These are phyloP conservation scores for Bombus terrestris DNA, from an alignment of 1,140 invertebrate genomes.

Conservation along the genomic window DNA sequence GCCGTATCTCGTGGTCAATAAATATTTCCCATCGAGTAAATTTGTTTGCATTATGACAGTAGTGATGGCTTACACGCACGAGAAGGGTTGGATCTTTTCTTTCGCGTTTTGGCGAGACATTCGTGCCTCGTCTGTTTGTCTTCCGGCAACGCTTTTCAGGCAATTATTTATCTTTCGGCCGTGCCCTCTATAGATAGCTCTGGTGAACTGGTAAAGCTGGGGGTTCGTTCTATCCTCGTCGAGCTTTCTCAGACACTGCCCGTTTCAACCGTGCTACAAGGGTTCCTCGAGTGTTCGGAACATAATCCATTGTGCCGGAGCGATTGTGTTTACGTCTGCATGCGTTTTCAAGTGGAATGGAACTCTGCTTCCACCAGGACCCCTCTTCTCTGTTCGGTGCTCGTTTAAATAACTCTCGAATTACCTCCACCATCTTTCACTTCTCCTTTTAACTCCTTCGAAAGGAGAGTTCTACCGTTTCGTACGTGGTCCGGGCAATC, in stretches of 20 bases:
- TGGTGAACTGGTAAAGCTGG: not conserved
- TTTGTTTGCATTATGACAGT: slow-evolving; percentile 12
- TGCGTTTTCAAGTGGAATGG: slow-evolving; percentile 63
- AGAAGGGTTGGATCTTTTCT: not conserved
- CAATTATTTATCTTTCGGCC: slow-evolving; percentile 52
- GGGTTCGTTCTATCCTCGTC: not conserved
- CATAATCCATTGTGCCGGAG: slow-evolving; percentile 67
- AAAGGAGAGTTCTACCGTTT: slow-evolving; percentile 32
- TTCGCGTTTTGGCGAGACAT: slow-evolving; percentile 18
- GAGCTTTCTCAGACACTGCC: slow-evolving; percentile 45
- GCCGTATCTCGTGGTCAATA: not conserved
- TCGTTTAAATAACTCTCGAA: slow-evolving; percentile 76
- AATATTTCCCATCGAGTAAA: slow-evolving; percentile 32
- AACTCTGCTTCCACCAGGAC: slow-evolving; percentile 16
- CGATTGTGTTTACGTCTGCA: slow-evolving; percentile 72
- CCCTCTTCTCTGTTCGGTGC: slow-evolving; percentile 20
- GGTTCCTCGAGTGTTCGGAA: slow-evolving; percentile 63
- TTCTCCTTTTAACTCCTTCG: slow-evolving; percentile 32
- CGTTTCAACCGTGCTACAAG: slow-evolving; percentile 47
- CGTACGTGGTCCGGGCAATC: slow-evolving; percentile 29
- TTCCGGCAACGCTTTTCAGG: slow-evolving; percentile 29
- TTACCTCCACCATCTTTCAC: slow-evolving; percentile 61
- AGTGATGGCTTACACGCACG: not conserved
- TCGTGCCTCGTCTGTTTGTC: slow-evolving; percentile 23
- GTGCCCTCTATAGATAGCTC: slow-evolving; percentile 29